Evolutionary conservation across 2,797 vertebrate genomes (phyloP), one percentile per base, ranked within the genome.

Genomic region (Uromys caudimaculatus): DNA sequence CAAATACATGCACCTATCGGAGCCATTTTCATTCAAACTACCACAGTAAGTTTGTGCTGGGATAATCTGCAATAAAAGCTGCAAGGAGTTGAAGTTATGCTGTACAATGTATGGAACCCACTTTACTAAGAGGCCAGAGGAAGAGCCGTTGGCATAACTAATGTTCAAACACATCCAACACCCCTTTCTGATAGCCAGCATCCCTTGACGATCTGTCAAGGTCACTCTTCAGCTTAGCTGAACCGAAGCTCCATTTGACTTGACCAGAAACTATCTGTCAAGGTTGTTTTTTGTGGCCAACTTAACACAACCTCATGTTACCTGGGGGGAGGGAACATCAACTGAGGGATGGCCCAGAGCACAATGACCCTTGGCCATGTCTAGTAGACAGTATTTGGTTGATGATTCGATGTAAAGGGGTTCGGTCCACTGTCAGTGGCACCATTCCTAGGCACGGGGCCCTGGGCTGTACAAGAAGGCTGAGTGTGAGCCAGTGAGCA

Each of bases 101-200:
- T 44, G 38, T 17, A 14, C 19, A 52, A 79, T 60, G 17, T 16
- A 12, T 0, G 12, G 1, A 29, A n/a, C 19, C 19, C 6, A 11
- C 24, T 44, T 91, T 64, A 13, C 27, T 6, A 2, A 2, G 35
- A 75, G 14, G 13, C 24, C 0, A 13, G 21, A 84, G 38, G 75
- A 62, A 60, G 75, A 71, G 29, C 41, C 52, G 67, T 35, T 23
- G 38, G 21, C 67, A 1, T 7, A 71, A n/a, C 58, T 0, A 0
- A 62, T 29, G 29, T 50, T 35, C 41, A 50, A 44, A 64, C 38
- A 11, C 3, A 3, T 47, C 58, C 27, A 13, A 14, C 0, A 1
- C 27, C 38, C 60, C 78, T 77, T 83, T 54, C 75, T 84, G 62
- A 60, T 13, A 29, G 11, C 27, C 19, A n/a, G 12, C 9, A 4